A percentile compares a stretch with the other conserved stretches of the same genome.
These are phyloP conservation scores for Andrena hattorfiana DNA, from an alignment of 2,888 invertebrate species.

Conservation along the genomic window DNA sequence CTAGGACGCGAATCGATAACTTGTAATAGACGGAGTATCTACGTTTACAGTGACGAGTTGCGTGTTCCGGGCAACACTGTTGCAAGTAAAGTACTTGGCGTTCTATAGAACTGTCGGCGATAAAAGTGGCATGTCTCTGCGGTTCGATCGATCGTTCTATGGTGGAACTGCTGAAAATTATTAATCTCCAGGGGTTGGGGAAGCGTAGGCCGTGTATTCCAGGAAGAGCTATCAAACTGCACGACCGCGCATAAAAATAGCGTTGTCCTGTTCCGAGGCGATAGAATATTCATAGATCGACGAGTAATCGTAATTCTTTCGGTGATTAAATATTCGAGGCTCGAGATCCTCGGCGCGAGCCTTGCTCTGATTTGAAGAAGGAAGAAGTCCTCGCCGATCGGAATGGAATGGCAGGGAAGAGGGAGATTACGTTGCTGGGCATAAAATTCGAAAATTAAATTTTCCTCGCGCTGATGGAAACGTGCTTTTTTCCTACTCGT, in stretches of 20 bases:
- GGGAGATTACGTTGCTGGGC: conserved; percentile 7
- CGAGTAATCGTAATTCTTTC: neutral
- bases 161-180: neutral
- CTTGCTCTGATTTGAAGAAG: neutral
- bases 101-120: neutral
- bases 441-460: conserved; percentile 44
- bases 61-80: neutral
- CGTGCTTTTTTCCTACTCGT: neutral
- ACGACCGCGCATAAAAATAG: neutral
- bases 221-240: neutral
- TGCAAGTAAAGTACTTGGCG: neutral
- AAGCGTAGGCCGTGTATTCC: neutral
- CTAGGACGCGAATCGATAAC: conserved; percentile 28
- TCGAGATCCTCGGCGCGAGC: neutral
- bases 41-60: conserved; percentile 1
- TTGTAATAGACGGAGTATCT: conserved; percentile 16
- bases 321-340: neutral
- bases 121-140: neutral
- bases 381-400: neutral
- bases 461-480: conserved; percentile 7
- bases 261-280: neutral
- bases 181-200: neutral
- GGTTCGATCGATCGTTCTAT: conserved; percentile 3
- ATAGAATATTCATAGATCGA: neutral
- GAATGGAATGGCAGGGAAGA: neutral